Conservation (phyloP, 2,113 vertebrate genomes). For the Willisornis vidua region DNA sequence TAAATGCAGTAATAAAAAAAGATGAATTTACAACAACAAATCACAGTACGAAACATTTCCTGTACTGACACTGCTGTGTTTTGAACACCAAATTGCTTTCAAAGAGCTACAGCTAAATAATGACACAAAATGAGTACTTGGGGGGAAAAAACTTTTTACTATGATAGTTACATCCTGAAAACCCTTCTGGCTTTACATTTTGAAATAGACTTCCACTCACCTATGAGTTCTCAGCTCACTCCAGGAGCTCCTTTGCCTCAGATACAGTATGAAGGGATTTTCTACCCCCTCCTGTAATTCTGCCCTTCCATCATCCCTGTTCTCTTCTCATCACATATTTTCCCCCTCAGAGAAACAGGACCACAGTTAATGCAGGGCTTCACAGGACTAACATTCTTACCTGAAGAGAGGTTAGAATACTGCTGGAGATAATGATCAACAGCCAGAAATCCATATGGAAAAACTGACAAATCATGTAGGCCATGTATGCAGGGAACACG, state of each 20-base stretch:
- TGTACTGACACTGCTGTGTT: background rate
- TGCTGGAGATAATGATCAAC: conserved; percentile 97
- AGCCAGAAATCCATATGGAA: conserved; percentile 99
- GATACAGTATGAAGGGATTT: background rate
- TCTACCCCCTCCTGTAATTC: background rate
- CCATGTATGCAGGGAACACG: conserved; percentile 96
- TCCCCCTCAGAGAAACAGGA: background rate
- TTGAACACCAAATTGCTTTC: background rate
- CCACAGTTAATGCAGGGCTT: background rate
- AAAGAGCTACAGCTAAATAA: background rate
- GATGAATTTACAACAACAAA: background rate
- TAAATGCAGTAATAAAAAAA: background rate
- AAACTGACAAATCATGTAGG: conserved; percentile 99
- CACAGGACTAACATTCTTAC: conserved; percentile 66
- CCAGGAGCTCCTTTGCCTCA: background rate
- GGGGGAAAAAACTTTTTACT: background rate
- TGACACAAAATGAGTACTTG: background rate
- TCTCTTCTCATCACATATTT: background rate
- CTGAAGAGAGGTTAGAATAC: conserved; percentile 97
- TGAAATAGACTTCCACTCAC: background rate
- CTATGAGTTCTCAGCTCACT: background rate
- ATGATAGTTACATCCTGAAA: background rate
- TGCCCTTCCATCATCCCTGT: background rate
- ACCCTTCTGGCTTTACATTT: background rate
- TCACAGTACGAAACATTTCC: background rate